Base-by-base conservation (phyloP, 2,113 vertebrate species). In the Strigops habroptila region DNA sequence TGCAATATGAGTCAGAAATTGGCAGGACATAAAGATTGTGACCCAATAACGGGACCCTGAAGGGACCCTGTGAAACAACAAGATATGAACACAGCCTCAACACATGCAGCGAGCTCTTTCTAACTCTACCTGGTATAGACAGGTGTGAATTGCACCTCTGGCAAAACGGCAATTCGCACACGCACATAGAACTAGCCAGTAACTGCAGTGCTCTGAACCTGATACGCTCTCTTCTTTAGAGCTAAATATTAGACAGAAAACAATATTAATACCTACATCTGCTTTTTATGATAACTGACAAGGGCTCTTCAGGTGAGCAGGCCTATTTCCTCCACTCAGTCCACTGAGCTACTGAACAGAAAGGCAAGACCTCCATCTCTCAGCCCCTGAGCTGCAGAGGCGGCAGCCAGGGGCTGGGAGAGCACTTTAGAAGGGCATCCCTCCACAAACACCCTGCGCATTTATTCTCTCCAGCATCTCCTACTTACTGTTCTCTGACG, bases 91-190 rank as follows among this genome's bases (percentile, higher is more conserved):
- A 55, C 9, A 88, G 74, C 23, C 43, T 60, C 24, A 24, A 17
- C 41, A 69, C 13, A 31, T 28, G 24, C 44, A 52, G 71, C 0
- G 0, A 86, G 17, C 24, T 81, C 53, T 23, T 77, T 55, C 52
- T 35, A 16, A 16, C 37, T 48, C 33, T 24, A 46, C 10, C 43
- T 78, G 37, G 63, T 57, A 63, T 5, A 71, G 57, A 35, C 10
- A 71, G 44, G 57, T 53, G 28, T 74, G 59, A 88, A 85, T 1
- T 65, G 39, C 35, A 83, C 23, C 30, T 55, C 44, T 9, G 33
- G n/a, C 18, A 67, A 30, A 23, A 79, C 0, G 3, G 30, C 77
- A 76, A 64, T 12, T 30, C 1, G 0, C 18, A 71, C 9, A 22
- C 1, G 11, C 25, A 41, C 28, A 9, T 6, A 41, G 0, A 83